Evolutionary conservation across 2,797 vertebrate species (phyloP).

Genomic region (Cirrhinus mrigala): DNA sequence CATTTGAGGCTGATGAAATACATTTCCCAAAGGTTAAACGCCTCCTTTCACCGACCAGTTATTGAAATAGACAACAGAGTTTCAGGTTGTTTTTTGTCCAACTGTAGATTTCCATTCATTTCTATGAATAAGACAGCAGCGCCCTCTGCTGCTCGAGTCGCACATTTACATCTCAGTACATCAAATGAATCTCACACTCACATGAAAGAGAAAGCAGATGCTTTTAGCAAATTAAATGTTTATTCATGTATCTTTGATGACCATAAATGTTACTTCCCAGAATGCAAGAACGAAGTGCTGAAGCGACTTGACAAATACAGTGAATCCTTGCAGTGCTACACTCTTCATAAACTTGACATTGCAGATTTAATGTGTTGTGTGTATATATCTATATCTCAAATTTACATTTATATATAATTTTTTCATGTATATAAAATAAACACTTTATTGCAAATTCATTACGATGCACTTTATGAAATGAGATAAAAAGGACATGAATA

Average conservation of each 20-base stretch:
- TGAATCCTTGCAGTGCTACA: constrained; percentile 60
- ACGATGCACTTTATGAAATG: constrained; percentile 46
- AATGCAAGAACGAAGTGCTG: constrained; percentile 70
- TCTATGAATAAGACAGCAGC: not conserved
- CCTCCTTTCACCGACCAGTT: not conserved
- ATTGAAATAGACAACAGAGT: not conserved
- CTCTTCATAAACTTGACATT: constrained; percentile 33
- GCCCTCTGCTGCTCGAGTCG: not conserved
- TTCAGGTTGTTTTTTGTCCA: too few relatives aligned
- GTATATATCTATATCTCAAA: constrained; percentile 56
- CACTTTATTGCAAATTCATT: constrained; percentile 66
- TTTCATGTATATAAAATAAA: constrained; percentile 71
- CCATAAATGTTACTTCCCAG: constrained; percentile 65
- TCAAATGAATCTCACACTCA: not conserved
- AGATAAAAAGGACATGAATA: constrained; percentile 28
- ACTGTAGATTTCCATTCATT: not conserved
- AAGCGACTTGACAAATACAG: constrained; percentile 68
- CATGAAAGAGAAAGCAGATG: not conserved
- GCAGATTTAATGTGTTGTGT: constrained; percentile 48
- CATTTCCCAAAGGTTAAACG: not conserved
- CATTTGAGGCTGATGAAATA: not conserved
- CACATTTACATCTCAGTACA: not conserved
- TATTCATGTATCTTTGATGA: constrained; percentile 77
- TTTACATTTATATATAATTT: constrained; percentile 49
- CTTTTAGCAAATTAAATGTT: constrained; percentile 70